Percentiles rank a stretch among this genome's conserved stretches.
phyloP scores from a whole-genome alignment of 1,140 invertebrate genomes.

The Penaeus vannamei region DNA sequence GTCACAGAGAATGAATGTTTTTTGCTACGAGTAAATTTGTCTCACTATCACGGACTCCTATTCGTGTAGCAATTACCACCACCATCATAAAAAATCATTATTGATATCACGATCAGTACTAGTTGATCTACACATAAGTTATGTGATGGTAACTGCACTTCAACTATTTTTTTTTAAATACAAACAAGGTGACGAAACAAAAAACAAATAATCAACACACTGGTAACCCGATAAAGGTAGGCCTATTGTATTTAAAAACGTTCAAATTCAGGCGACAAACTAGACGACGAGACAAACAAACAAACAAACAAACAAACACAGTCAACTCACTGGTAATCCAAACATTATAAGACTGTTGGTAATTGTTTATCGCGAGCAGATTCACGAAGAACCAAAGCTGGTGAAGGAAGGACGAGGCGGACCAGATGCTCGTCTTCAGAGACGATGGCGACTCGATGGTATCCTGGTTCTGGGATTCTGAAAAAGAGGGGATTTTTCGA shows the following conservation, averaged over 20 bases:
- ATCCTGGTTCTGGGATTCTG: background rate
- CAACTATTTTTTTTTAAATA: no score
- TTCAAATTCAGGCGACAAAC: background rate
- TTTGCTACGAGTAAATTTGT: no score
- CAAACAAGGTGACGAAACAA: no score
- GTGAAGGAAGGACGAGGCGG: conserved; percentile 46
- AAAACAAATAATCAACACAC: no score
- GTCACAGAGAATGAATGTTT: no score
- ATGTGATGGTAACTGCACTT: no score
- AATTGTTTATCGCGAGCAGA: conserved; percentile 57
- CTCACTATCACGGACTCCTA: no score
- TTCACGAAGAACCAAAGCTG: conserved; percentile 55
- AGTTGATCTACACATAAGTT: no score
- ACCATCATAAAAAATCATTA: no score
- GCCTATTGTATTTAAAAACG: background rate
- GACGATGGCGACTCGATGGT: background rate
- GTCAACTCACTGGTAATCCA: conserved; percentile 58
- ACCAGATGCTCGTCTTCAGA: conserved; percentile 39
- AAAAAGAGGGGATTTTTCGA: background rate
- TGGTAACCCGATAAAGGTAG: no score
- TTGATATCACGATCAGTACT: no score
- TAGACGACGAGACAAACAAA: background rate
- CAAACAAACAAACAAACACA: background rate
- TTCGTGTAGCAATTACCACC: no score
- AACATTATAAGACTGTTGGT: conserved; percentile 64